These are phyloP conservation scores for Aelia acuminata DNA, from an alignment of 2,888 invertebrate genomes.

Conservation along the genomic window DNA sequence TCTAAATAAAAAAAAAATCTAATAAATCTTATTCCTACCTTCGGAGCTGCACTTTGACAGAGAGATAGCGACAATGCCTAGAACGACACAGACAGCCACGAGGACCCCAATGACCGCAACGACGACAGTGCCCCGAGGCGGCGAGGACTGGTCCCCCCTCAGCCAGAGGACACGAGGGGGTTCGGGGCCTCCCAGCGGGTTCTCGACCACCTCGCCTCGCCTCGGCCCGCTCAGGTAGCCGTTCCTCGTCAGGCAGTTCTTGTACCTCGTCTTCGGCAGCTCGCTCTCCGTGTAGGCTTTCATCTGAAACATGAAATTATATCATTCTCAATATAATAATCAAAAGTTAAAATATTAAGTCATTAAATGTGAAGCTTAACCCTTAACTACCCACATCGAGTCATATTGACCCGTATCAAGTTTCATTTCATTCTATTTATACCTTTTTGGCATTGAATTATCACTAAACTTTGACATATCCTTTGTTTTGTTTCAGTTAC, in stretches of 20 bases:
- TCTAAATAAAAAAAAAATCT: too few species aligned
- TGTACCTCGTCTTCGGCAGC: slow-evolving; percentile 36
- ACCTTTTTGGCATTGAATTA: too few species aligned
- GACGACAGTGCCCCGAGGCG: slow-evolving; percentile 59
- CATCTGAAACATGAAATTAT: slow-evolving; percentile 43
- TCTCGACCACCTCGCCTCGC: slow-evolving; percentile 64
- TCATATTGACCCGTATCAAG: too few species aligned
- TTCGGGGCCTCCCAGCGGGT: slow-evolving; percentile 60
- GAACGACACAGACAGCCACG: slow-evolving; percentile 60
- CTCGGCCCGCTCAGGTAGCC: slow-evolving; percentile 58
- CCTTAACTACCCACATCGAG: too few species aligned
- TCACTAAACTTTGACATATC: too few species aligned
- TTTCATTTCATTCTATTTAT: too few species aligned
- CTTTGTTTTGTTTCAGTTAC: too few species aligned
- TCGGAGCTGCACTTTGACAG: slow-evolving; percentile 56
- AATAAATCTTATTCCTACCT: background rate
- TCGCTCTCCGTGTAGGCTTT: slow-evolving; percentile 54
- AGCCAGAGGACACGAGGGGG: slow-evolving; percentile 62
- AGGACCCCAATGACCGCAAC: slow-evolving; percentile 59
- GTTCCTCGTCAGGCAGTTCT: slow-evolving; percentile 58
- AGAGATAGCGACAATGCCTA: slow-evolving; percentile 60
- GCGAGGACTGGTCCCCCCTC: slow-evolving; percentile 52
- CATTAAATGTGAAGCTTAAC: too few species aligned
- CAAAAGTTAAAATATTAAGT: too few species aligned
- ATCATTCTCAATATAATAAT: too few species aligned